Percentiles rank a stretch among this genome's conserved stretches.
phyloP scores from a whole-genome alignment of 2,797 vertebrate genomes.

The Enteromius mattozi region DNA sequence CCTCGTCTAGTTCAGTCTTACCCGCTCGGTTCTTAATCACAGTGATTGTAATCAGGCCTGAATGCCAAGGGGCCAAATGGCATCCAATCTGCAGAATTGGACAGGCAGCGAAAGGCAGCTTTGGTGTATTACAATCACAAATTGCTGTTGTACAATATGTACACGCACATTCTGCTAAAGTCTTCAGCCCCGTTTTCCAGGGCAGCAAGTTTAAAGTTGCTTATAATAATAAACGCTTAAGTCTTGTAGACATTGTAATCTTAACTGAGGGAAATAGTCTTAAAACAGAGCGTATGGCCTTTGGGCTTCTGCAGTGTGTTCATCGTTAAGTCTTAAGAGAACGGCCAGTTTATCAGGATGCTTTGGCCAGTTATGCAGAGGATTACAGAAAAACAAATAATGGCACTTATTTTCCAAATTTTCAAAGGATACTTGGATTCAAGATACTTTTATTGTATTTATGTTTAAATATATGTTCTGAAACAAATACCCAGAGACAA shows the following conservation, averaged over 20 bases:
- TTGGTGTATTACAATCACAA: conserved; percentile 92
- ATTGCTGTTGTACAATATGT: conserved; percentile 85
- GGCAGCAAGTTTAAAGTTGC: conserved; percentile 71
- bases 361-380: conserved; percentile 47
- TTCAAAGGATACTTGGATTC: not conserved
- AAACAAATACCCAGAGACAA: not conserved
- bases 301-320: conserved; percentile 71
- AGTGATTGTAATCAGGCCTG: conserved; percentile 95
- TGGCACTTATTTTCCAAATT: conserved; percentile 55
- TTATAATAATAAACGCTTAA: conserved; percentile 65
- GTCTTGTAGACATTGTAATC: conserved; percentile 79
- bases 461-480: not conserved
- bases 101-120: conserved; percentile 83
- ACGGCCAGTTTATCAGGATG: conserved; percentile 50
- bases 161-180: conserved; percentile 74
- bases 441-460: not conserved
- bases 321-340: conserved; percentile 78
- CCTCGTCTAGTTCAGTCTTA: conserved; percentile 84
- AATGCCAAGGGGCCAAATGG: conserved; percentile 91
- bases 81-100: conserved; percentile 87
- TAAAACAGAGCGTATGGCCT: conserved; percentile 67
- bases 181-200: conserved; percentile 74
- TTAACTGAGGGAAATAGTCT: conserved; percentile 84
- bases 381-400: conserved; percentile 22
- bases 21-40: conserved; percentile 89